These are phyloP conservation scores for Drosophila funebris DNA, from an alignment of 1,140 invertebrate species.

Conservation along the genomic window DNA sequence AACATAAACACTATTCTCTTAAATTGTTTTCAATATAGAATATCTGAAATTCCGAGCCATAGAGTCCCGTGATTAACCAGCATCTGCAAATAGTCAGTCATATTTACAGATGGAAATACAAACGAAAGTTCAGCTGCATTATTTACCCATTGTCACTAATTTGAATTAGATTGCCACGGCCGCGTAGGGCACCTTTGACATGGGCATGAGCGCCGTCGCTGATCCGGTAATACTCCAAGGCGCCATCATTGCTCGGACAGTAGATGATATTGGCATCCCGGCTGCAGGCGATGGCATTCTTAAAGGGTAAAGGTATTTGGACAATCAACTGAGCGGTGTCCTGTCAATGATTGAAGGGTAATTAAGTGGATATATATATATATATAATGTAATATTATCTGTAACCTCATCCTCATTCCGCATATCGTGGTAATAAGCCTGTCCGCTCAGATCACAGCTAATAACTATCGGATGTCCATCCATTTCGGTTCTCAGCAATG, in stretches of 20 bases:
- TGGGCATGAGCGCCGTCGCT: conserved; percentile 60
- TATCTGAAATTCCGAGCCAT: conserved; percentile 74
- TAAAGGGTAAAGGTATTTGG: conserved; percentile 79
- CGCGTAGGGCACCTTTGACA: conserved; percentile 64
- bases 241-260: conserved; percentile 68
- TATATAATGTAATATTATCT: not conserved
- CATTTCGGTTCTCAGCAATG: conserved; percentile 46
- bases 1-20: not conserved
- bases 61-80: conserved; percentile 74
- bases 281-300: conserved; percentile 69
- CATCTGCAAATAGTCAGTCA: conserved; percentile 37
- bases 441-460: conserved; percentile 78
- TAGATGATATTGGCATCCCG: conserved; percentile 68
- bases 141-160: conserved; percentile 75
- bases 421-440: conserved; percentile 74
- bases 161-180: conserved; percentile 69
- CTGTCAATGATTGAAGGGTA: conserved; percentile 25
- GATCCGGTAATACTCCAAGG: conserved; percentile 67
- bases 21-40: conserved; percentile 49
- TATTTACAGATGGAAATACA: not conserved
- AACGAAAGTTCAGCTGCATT: not conserved
- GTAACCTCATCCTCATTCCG: conserved; percentile 67
- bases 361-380: not conserved
- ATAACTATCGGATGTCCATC: conserved; percentile 52
- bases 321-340: conserved; percentile 63